Percentiles rank a stretch among this genome's conserved stretches.
Evolutionary conservation across 2,888 invertebrate genomes (phyloP).

Genomic region (Cenopis cana): DNA sequence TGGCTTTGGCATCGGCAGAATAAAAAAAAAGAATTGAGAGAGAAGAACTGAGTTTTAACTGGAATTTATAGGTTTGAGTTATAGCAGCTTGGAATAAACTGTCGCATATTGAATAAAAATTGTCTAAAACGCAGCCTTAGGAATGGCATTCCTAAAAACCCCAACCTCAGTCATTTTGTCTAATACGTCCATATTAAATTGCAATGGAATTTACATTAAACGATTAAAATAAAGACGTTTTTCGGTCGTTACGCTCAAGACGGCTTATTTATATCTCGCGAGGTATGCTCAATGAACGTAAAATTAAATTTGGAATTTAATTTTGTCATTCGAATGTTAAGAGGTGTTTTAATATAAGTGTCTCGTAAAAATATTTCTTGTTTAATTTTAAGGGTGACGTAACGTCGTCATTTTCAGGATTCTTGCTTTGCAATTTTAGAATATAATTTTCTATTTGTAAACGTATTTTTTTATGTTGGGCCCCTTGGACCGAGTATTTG

Average conservation of each 20-base stretch:
- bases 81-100: background rate
- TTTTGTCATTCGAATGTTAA: conserved; percentile 69
- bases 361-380: conserved; percentile 48
- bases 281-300: conserved; percentile 64
- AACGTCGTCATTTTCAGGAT: conserved; percentile 30
- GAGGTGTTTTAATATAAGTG: conserved; percentile 58
- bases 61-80: background rate
- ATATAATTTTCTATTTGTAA: background rate
- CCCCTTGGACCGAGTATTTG: no score
- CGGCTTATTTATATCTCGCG: conserved; percentile 46
- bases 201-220: conserved; percentile 27
- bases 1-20: conserved; percentile 13
- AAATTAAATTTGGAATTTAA: conserved; percentile 74
- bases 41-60: background rate
- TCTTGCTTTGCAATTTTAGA: conserved; percentile 14
- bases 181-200: conserved; percentile 19
- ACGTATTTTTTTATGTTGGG: background rate
- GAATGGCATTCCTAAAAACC: background rate
- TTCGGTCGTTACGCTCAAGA: conserved; percentile 38
- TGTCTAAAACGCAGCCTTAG: background rate
- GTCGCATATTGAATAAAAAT: background rate
- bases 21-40: conserved; percentile 22
- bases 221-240: conserved; percentile 34
- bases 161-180: background rate
- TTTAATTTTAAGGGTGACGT: conserved; percentile 40